Base-by-base conservation (phyloP, 1,140 invertebrate species). In the Procambarus clarkii region DNA sequence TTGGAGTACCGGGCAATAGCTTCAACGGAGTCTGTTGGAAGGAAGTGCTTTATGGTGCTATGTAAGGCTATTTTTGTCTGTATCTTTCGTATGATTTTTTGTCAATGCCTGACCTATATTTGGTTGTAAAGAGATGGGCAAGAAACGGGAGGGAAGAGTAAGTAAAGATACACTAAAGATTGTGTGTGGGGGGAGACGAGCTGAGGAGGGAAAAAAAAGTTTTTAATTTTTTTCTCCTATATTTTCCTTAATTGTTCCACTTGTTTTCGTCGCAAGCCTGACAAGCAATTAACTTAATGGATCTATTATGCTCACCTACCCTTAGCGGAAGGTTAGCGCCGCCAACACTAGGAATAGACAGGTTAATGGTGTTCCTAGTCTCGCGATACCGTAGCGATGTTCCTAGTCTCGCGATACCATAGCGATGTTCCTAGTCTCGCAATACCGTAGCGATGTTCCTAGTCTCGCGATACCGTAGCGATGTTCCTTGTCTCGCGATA, bases 31-130 rank as follows among this genome's bases (percentile, higher is more conserved):
- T 84, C 82, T 79, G 89, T 60, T 91, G 89, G 85, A 86, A 91
- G 89, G 89, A 91, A 86, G 89, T 85, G 83, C 74, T 91, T 91
- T 85, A 91, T 91, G 82, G 82, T 11, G 81, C 81, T 82, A n/a
- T 46, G 34, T 80, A 13, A 46, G 18, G 15, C 74, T 85, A 77
- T 24, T 84, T 78, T n/a, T 44, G 15, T 45, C 0, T 71, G 13
- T 24, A 11, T 21, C 21, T 58, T 34, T 60, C 18, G 24, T 48
- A 45, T 48, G 24, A 1, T 54, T 54, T 54, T 54, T 64, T 82
- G 13, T 69, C 50, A 82, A 60, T 82, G 50, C 80, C 80, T 8
- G 50, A 58, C 80, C 50, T 34, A 50, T 3, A 82, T 18, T 82
- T 60, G 24, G 50, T 34, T 58, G 21, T 82, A 60, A 82, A 82